A percentile compares a stretch with the other conserved stretches of the same genome.
Conservation (phyloP, 2,888 invertebrate genomes). For the Hololepta plana region DNA sequence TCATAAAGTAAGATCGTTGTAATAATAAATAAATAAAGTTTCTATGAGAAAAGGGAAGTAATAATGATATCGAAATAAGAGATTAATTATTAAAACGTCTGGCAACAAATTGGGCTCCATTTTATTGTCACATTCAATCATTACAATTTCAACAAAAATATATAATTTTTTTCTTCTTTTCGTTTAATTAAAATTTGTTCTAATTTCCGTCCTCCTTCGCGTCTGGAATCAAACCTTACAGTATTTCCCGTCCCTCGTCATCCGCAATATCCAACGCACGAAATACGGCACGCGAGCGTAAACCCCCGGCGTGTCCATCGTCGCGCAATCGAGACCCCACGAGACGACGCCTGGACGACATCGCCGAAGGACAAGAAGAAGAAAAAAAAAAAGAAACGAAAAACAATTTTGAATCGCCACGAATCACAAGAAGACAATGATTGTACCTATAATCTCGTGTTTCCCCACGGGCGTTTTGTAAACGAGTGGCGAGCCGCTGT, state of each 20-base stretch:
- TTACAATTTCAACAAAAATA: no score
- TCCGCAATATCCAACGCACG: conserved; percentile 29
- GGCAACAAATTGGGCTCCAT: no score
- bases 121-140: no score
- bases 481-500: conserved; percentile 45
- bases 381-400: background rate
- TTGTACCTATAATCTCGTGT: conserved; percentile 37
- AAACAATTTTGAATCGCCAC: background rate
- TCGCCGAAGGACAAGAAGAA: background rate
- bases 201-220: no score
- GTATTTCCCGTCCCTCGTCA: conserved; percentile 23
- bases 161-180: no score
- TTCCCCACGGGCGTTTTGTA: conserved; percentile 31
- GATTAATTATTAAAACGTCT: no score
- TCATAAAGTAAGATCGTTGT: no score
- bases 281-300: conserved; percentile 35
- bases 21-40: no score
- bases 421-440: background rate
- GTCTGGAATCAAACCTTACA: no score
- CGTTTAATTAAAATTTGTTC: no score
- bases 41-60: no score
- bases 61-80: no score
- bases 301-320: conserved; percentile 31
- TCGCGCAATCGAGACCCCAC: conserved; percentile 44
- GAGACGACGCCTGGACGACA: conserved; percentile 36